Percentiles rank a stretch among this genome's conserved stretches.
These are phyloP conservation scores for Brachypalpus laphriformis DNA, from an alignment of 2,888 invertebrate species.

Conservation along the genomic window DNA sequence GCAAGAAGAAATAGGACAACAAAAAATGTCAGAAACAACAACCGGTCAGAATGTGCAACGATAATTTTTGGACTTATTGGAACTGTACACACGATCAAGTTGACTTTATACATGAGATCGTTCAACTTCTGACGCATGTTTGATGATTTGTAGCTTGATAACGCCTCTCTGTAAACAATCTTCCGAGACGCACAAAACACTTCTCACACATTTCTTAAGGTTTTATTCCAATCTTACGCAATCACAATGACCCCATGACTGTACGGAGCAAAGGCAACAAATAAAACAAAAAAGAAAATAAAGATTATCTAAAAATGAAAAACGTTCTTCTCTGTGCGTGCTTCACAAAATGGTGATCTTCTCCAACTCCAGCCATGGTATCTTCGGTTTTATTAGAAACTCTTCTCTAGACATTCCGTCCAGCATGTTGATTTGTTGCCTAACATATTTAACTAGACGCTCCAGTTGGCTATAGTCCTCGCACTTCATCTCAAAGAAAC, in stretches of 20 bases:
- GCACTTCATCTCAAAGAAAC: constrained; percentile 88
- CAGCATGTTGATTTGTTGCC: constrained; percentile 88
- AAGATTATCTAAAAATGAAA: neutral
- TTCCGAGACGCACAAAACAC: neutral
- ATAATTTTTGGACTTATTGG: too few relatives aligned
- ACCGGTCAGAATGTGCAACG: too few relatives aligned
- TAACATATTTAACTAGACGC: constrained; percentile 88
- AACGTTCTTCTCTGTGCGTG: neutral
- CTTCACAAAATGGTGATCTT: constrained; percentile 75
- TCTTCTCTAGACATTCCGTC: constrained; percentile 85
- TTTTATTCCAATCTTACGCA: constrained; percentile 39
- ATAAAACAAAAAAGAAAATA: constrained; percentile 2
- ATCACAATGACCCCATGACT: constrained; percentile 12
- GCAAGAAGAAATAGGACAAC: too few relatives aligned
- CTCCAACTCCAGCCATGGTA: constrained; percentile 83
- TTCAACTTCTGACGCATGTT: too few relatives aligned
- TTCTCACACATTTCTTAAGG: neutral
- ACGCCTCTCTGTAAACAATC: neutral
- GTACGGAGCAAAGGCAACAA: neutral
- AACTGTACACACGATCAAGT: too few relatives aligned
- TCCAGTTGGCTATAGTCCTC: constrained; percentile 88
- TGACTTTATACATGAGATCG: too few relatives aligned
- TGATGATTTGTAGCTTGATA: neutral
- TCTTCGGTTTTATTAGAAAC: constrained; percentile 84
- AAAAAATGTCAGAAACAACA: too few relatives aligned